phyloP scores from a whole-genome alignment of 2,888 invertebrate species.

The Aelia acuminata region DNA sequence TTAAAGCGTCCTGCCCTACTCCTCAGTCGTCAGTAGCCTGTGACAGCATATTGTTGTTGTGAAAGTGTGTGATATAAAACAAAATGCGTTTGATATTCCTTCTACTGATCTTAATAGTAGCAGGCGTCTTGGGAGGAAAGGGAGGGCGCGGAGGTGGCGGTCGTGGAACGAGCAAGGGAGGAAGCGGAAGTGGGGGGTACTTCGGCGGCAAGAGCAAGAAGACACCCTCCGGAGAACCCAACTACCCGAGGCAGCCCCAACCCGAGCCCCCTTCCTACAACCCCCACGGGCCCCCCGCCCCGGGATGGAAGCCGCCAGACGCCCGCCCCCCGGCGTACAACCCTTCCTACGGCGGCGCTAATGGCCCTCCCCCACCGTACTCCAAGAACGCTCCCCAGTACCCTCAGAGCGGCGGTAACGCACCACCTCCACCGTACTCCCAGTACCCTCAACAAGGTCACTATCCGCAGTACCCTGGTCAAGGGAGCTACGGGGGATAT shows the following conservation, averaged over 20 bases:
- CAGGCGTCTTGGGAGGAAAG: not conserved
- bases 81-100: not conserved
- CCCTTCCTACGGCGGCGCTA: not conserved
- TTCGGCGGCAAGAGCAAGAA: slow-evolving; percentile 42
- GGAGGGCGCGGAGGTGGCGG: slow-evolving; percentile 35
- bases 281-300: not conserved
- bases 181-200: not conserved
- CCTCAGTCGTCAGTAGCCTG: not conserved
- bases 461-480: not conserved
- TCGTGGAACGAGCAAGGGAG: not conserved
- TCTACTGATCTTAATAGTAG: not conserved
- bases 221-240: slow-evolving; percentile 1
- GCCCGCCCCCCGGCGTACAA: slow-evolving; percentile 31
- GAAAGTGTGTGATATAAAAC: not conserved
- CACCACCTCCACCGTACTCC: slow-evolving; percentile 50
- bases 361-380: slow-evolving; percentile 47
- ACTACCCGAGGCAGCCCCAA: slow-evolving; percentile 2
- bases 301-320: not conserved
- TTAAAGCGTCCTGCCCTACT: slow-evolving; percentile 17
- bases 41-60: not conserved
- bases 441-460: slow-evolving; percentile 20
- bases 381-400: slow-evolving; percentile 51
- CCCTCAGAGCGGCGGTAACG: slow-evolving; percentile 21
- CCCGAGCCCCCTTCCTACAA: not conserved
- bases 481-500: not conserved